These are phyloP conservation scores for Pseudomyrmex dendroicus DNA, from an alignment of 1,140 invertebrate species.

Conservation along the genomic window DNA sequence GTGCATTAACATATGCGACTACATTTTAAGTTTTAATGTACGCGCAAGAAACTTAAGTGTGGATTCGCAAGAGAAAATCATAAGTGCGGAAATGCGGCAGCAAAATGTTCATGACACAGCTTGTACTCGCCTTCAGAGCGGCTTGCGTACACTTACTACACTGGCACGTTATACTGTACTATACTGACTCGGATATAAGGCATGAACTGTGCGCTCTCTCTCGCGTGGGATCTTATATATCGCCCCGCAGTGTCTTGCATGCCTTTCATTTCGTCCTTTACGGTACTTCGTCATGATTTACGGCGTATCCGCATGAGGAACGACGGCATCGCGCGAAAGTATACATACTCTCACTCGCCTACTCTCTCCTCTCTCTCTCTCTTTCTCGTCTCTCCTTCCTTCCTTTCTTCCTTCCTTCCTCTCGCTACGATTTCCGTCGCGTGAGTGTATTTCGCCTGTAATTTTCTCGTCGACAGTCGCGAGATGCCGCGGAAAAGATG, in stretches of 20 bases:
- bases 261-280: conserved; percentile 75
- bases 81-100: neutral
- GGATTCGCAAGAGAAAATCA: conserved; percentile 1
- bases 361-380: neutral
- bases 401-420: conserved; percentile 47
- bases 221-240: conserved; percentile 60
- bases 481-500: conserved; percentile 46
- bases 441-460: conserved; percentile 60
- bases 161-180: conserved; percentile 50
- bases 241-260: conserved; percentile 68
- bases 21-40: neutral
- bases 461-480: conserved; percentile 69
- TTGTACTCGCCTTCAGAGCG: conserved; percentile 16
- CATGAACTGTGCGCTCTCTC: conserved; percentile 55
- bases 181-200: conserved; percentile 63
- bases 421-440: conserved; percentile 34
- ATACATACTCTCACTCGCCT: neutral
- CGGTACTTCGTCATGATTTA: conserved; percentile 76
- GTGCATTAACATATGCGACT: neutral
- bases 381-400: neutral
- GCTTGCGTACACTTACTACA: conserved; percentile 50
- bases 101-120: conserved; percentile 3
- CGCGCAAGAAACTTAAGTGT: neutral
- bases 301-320: conserved; percentile 73
- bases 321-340: conserved; percentile 61